A percentile compares a stretch with the other conserved stretches of the same genome.
Evolutionary conservation across 2,113 vertebrate genomes (phyloP).

Genomic region (Pterocles burchelli): DNA sequence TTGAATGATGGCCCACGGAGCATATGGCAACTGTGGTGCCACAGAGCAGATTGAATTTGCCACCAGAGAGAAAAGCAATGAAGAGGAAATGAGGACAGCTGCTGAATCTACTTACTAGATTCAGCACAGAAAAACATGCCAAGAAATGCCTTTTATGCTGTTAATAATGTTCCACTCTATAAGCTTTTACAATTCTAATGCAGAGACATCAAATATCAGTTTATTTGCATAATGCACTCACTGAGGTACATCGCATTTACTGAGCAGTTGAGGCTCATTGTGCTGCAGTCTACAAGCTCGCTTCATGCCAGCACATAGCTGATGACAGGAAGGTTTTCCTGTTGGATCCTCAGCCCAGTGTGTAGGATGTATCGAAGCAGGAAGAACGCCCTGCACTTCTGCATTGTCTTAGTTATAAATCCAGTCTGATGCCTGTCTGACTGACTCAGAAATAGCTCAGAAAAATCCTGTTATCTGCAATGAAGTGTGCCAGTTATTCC

Average conservation of each 20-base stretch:
- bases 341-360: background rate
- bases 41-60: background rate
- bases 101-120: background rate
- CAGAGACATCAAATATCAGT: background rate
- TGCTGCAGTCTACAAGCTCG: background rate
- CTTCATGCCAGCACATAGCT: rapidly evolving
- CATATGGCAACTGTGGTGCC: background rate
- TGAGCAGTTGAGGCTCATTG: background rate
- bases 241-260: background rate
- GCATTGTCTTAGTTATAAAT: background rate
- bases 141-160: background rate
- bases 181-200: background rate
- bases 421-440: background rate
- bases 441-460: background rate
- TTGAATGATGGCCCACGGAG: background rate
- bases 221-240: background rate
- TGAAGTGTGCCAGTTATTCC: background rate
- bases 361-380: background rate
- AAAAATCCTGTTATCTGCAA: background rate
- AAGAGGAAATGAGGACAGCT: background rate
- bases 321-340: background rate
- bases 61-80: background rate
- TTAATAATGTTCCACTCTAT: background rate
- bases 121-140: background rate
- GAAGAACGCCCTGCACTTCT: background rate